These are phyloP conservation scores for Anodontia alba DNA, from an alignment of 2,888 invertebrate species.

Conservation along the genomic window DNA sequence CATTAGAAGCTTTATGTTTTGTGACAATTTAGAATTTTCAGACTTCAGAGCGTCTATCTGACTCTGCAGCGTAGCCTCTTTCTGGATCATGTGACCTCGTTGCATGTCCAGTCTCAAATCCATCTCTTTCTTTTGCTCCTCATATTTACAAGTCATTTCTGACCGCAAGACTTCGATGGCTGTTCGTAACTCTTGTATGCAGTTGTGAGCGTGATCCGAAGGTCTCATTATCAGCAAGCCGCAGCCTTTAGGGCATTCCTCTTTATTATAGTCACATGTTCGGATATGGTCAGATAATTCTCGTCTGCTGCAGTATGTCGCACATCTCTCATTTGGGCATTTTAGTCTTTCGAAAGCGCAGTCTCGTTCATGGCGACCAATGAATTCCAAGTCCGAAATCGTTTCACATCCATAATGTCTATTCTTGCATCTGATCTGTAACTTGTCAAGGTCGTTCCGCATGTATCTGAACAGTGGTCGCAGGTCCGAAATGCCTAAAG, in stretches of 20 bases:
- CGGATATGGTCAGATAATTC: constrained; percentile 65
- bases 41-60: constrained; percentile 73
- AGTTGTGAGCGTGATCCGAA: constrained; percentile 73
- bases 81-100: constrained; percentile 78
- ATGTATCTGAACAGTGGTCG: constrained; percentile 76
- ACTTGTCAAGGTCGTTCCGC: constrained; percentile 73
- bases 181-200: constrained; percentile 76
- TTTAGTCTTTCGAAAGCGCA: constrained; percentile 64
- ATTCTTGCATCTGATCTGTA: constrained; percentile 73
- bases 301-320: constrained; percentile 50
- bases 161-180: constrained; percentile 74
- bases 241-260: constrained; percentile 76
- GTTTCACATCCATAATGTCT: constrained; percentile 67
- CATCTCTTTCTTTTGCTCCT: constrained; percentile 77
- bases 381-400: constrained; percentile 67
- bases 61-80: constrained; percentile 72
- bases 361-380: constrained; percentile 67
- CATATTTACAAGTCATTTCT: constrained; percentile 75
- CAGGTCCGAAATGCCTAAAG: constrained; percentile 63
- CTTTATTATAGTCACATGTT: constrained; percentile 61
- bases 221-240: constrained; percentile 66
- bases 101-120: constrained; percentile 79
- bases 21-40: constrained; percentile 64
- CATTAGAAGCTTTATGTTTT: constrained; percentile 70
- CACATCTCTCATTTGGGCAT: constrained; percentile 74